Evolutionary conservation across 2,888 invertebrate genomes (phyloP), one percentile per base, ranked within the genome.

Genomic region (Marronus borbonicus): DNA sequence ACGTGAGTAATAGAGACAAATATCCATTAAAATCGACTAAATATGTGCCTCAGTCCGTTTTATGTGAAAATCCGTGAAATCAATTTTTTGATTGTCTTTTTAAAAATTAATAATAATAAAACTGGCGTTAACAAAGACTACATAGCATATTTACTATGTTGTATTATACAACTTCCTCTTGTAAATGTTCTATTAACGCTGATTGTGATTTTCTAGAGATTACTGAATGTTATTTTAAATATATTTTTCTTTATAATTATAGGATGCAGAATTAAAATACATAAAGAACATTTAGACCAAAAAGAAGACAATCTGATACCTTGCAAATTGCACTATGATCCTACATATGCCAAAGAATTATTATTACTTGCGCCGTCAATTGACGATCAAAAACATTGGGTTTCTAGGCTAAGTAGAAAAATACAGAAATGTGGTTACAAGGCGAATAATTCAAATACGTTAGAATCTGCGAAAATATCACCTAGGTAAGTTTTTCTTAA

Each of bases 231-330:
- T 12, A 10, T 44, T 12, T 12, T 44, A 44, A 8, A 12, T 44
- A 2, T 44, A 24, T 78, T 76, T 52, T 52, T 64, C 82, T 44
- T 65, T 84, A 85, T 60, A 87, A 39, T 65, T 39, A 17, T 50
- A 95, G 98, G 97, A 83, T 99, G 98, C 90, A 95, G 96, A 87
- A 95, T 97, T 88, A 98, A 98, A 92, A 96, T 99, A 86, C 99
- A 99, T 90, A 96, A 97, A 89, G 98, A 99, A 88, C 99, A 99
- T 92, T 93, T 97, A 88, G 94, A 96, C 85, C 91, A 92, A 83
- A 94, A 93, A 84, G 93, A 93, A 85, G 94, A 95, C 87, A 92
- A 93, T 80, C 93, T 98, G 87, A 96, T 97, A 81, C 98, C 98
- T 66, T 99, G 98, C 91, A 98, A 98, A 91, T 92, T 98, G 82